These are phyloP conservation scores for Melanotaenia duboulayi DNA, from an alignment of 2,113 vertebrate genomes.

Conservation along the genomic window DNA sequence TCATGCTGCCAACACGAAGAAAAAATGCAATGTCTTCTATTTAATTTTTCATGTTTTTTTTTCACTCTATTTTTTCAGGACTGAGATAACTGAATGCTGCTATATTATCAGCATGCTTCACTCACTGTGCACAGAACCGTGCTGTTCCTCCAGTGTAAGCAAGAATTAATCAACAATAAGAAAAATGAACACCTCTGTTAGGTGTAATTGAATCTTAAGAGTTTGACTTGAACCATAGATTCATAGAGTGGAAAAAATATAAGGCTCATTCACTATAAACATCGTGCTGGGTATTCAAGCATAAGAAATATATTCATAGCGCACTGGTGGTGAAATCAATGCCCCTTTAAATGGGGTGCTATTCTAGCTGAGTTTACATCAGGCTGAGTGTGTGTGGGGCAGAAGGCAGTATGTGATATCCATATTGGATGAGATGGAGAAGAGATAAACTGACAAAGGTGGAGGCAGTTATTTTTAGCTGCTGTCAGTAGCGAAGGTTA, in stretches of 20 bases:
- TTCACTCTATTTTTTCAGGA: slow-evolving; percentile 4
- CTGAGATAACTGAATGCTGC: slow-evolving; percentile 31
- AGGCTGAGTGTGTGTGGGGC: slow-evolving; percentile 56
- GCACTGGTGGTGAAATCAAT: slow-evolving; percentile 64
- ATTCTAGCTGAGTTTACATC: slow-evolving; percentile 62
- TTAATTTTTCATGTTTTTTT: background rate
- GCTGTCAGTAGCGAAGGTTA: slow-evolving; percentile 72
- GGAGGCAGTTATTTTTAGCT: slow-evolving; percentile 72
- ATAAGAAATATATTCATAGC: slow-evolving; percentile 58
- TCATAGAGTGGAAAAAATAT: slow-evolving; percentile 29
- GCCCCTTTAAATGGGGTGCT: slow-evolving; percentile 67
- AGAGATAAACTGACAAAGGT: slow-evolving; percentile 56
- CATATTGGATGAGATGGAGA: slow-evolving; percentile 71
- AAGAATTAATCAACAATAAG: slow-evolving; percentile 39
- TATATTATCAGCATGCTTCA: slow-evolving; percentile 31
- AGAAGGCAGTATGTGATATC: slow-evolving; percentile 61
- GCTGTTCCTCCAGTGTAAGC: slow-evolving; percentile 20
- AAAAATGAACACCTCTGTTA: slow-evolving; percentile 44
- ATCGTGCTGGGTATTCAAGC: slow-evolving; percentile 52
- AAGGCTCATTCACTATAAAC: slow-evolving; percentile 36
- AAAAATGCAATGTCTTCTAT: background rate
- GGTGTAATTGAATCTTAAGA: slow-evolving; percentile 41
- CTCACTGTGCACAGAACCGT: slow-evolving; percentile 22
- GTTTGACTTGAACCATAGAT: slow-evolving; percentile 44
- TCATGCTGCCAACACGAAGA: background rate